These are phyloP conservation scores for Ciconia boyciana DNA, from an alignment of 2,113 vertebrate species.

Conservation along the genomic window DNA sequence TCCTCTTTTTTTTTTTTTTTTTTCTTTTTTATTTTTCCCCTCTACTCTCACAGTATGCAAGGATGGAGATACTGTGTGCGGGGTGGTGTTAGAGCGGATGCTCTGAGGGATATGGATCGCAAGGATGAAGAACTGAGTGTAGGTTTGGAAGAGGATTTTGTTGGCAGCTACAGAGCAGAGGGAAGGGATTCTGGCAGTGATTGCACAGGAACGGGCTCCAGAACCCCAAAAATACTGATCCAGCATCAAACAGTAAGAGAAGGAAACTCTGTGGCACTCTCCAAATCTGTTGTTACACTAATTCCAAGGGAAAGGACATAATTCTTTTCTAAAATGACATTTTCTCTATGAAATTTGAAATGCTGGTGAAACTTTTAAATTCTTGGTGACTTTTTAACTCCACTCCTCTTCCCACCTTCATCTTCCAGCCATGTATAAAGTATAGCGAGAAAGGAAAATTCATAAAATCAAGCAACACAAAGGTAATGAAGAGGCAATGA, in stretches of 20 bases:
- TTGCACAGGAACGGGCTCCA: neutral
- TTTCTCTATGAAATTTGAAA: neutral
- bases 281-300: neutral
- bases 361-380: neutral
- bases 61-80: accelerated
- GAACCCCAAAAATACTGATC: neutral
- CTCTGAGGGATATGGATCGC: neutral
- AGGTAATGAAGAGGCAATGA: neutral
- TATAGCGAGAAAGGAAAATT: neutral
- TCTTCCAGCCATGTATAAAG: neutral
- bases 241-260: neutral
- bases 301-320: neutral
- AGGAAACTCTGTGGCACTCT: neutral
- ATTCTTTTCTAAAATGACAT: neutral
- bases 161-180: neutral
- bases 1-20: neutral
- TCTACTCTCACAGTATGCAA: neutral
- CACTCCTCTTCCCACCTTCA: neutral
- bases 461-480: neutral
- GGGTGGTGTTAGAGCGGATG: neutral
- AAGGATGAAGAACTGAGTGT: neutral
- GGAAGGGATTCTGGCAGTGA: neutral
- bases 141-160: neutral
- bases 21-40: too few species aligned
- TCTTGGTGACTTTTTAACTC: neutral